Conservation (phyloP, 2,888 invertebrate genomes). For the Gibbula magus region DNA sequence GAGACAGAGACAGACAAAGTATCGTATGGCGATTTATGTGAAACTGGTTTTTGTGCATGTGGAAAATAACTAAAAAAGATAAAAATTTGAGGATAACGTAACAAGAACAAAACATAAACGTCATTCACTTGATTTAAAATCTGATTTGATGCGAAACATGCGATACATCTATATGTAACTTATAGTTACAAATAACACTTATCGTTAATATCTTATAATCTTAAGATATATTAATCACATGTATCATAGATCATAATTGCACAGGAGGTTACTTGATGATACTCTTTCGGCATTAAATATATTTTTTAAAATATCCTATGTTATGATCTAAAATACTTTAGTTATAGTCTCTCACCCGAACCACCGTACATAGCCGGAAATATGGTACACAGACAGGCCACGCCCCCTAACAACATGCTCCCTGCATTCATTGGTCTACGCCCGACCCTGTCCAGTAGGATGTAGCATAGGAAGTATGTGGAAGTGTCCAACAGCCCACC, state of each 20-base stretch:
- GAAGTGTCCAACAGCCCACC: slow-evolving; percentile 57
- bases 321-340: neutral
- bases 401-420: slow-evolving; percentile 52
- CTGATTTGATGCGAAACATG: too few relatives aligned
- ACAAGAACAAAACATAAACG: too few relatives aligned
- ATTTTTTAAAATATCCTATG: neutral
- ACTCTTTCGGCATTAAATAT: neutral
- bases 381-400: slow-evolving; percentile 50
- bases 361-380: slow-evolving; percentile 39
- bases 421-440: slow-evolving; percentile 49
- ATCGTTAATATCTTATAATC: too few relatives aligned
- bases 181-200: too few relatives aligned
- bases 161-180: too few relatives aligned
- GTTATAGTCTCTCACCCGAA: neutral
- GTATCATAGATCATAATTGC: too few relatives aligned
- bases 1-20: neutral
- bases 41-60: neutral
- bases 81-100: too few relatives aligned
- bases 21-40: neutral
- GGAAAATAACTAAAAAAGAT: neutral
- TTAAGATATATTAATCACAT: neutral
- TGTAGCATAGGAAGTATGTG: slow-evolving; percentile 55
- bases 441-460: slow-evolving; percentile 57
- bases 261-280: neutral
- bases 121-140: too few relatives aligned